Base-by-base conservation (phyloP, 1,140 invertebrate species). In the Drosophila persimilis region DNA sequence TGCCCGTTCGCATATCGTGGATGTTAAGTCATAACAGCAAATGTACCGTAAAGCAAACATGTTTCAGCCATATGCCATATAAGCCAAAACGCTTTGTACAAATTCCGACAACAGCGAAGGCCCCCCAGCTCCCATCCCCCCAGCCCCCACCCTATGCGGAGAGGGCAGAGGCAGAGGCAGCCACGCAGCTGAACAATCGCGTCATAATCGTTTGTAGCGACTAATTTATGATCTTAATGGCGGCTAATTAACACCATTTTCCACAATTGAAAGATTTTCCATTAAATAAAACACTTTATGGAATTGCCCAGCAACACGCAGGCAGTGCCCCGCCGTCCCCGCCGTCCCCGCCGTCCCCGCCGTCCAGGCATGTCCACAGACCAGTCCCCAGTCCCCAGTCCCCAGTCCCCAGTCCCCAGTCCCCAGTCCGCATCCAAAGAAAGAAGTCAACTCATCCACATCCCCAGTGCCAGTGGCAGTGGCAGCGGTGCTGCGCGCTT, bases 281-380 rank as follows among this genome's bases (percentile, higher is more conserved):
- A 88, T 88, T 88, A 88, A 88, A 88, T 88, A 88, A 88, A 88
- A 89, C 83, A 88, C 83, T 88, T 88, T 83, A 89, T 89, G 78
- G 83, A 88, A 88, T 88, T 75, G 83, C 83, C 83, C 63, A 70
- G 76, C 66, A 76, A 65, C 83, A 88, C 83, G 83, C 83, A 88
- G 35, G 9, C 57, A 15, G 31, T 29, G 35, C 24, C 4, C 5
- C 5, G 3, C 24, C 24, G 0, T 0, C 3, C 24, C 24, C 24
- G 4, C 3, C 4, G 0, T 5, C 24, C 24, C 24, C 24, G 4
- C 3, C 4, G 0, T 5, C 24, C 4, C 4, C 5, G 4, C 24
- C 24, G 31, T 46, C 35, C 52, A 26, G 4, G 5, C 24, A 26
- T 26, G 24, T 26, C 24, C 24, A 26, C 24, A 26, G 24, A 26